Conservation (phyloP, 1,140 invertebrate genomes). For the Conus ventricosus region DNA sequence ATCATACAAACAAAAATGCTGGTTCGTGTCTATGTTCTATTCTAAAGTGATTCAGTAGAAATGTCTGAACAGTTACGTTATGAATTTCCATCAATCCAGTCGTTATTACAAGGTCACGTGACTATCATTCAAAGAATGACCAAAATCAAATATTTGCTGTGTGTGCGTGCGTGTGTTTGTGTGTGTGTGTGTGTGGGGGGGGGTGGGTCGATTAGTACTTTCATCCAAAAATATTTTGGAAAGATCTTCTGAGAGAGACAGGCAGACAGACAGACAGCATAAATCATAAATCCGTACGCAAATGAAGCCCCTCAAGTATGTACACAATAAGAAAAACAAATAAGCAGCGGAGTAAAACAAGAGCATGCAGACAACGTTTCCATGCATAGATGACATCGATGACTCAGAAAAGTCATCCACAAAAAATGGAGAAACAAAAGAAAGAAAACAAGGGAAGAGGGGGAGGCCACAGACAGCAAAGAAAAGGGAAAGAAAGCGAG, state of each 20-base stretch:
- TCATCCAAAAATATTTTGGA: not conserved
- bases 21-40: too few relatives aligned
- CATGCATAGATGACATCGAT: too few relatives aligned
- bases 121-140: not conserved
- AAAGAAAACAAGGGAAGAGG: not conserved
- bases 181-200: not conserved
- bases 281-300: not conserved
- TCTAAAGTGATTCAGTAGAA: too few relatives aligned
- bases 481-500: slow-evolving; percentile 5
- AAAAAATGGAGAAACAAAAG: not conserved
- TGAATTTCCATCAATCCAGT: too few relatives aligned
- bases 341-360: too few relatives aligned
- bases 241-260: not conserved
- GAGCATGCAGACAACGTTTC: too few relatives aligned
- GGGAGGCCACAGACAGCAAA: not conserved
- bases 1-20: too few relatives aligned
- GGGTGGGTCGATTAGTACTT: not conserved
- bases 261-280: not conserved
- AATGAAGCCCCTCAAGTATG: too few relatives aligned
- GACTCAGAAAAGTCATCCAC: too few relatives aligned
- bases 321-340: too few relatives aligned
- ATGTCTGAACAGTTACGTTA: too few relatives aligned
- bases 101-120: not conserved
- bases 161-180: not conserved
- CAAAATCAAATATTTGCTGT: not conserved